Conservation (phyloP, 2,797 vertebrate genomes). For the Sandelia bainsii region DNA sequence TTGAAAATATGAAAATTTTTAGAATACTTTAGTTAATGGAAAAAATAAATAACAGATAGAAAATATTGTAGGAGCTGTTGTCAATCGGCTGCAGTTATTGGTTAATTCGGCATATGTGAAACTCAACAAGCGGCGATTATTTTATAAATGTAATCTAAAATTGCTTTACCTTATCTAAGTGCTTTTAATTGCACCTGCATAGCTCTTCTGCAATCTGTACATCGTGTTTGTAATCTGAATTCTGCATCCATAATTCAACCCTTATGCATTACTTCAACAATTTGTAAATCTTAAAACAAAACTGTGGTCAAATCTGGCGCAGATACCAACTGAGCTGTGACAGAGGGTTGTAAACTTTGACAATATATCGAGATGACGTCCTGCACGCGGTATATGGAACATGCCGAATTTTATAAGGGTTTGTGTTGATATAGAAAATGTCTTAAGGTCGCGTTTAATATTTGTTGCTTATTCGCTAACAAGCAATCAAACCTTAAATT, state of each 20-base stretch:
- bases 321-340: too few relatives aligned
- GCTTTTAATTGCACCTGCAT: too few relatives aligned
- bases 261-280: background rate
- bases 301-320: too few relatives aligned
- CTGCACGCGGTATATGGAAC: rapidly evolving
- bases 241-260: too few relatives aligned
- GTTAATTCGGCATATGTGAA: constrained; percentile 11
- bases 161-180: background rate
- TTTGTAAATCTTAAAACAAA: too few relatives aligned
- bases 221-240: too few relatives aligned
- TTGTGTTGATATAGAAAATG: background rate
- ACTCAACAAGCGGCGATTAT: rapidly evolving
- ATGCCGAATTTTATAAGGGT: background rate
- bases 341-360: too few relatives aligned
- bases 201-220: background rate
- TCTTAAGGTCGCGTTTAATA: background rate
- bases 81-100: rapidly evolving
- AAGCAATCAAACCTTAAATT: background rate
- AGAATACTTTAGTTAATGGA: rapidly evolving
- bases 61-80: rapidly evolving
- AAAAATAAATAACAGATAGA: rapidly evolving
- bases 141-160: background rate
- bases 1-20: rapidly evolving
- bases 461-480: too few relatives aligned
- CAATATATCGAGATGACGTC: too few relatives aligned